Evolutionary conservation across 2,113 vertebrate genomes (phyloP).

Genomic region (Onychorhynchus coronatus): DNA sequence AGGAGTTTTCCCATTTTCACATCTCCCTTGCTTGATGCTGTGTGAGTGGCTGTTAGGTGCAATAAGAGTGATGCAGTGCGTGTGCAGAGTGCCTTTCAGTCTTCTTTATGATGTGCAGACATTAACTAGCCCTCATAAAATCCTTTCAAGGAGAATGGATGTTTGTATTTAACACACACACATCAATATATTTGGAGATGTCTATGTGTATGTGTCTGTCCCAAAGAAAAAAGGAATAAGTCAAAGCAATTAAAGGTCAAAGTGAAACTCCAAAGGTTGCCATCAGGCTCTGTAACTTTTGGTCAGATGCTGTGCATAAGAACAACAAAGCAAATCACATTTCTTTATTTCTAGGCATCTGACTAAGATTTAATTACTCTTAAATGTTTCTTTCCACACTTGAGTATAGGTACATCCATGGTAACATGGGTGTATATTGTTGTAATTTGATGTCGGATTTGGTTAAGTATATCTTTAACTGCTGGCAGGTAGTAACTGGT

Average conservation of each 20-base stretch:
- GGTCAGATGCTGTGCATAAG: background rate
- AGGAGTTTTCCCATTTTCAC: background rate
- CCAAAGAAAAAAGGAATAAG: background rate
- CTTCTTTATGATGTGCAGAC: background rate
- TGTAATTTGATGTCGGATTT: background rate
- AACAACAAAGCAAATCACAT: background rate
- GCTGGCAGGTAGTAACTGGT: slow-evolving; percentile 25
- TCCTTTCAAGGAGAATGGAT: background rate
- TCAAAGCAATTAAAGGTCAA: background rate
- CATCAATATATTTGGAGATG: background rate
- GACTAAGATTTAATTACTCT: slow-evolving; percentile 32
- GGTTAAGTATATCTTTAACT: slow-evolving; percentile 35
- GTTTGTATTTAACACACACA: background rate
- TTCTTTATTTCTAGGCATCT: background rate
- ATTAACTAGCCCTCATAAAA: background rate
- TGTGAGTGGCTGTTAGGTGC: background rate
- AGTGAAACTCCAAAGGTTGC: background rate
- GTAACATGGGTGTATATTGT: background rate
- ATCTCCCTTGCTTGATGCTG: background rate
- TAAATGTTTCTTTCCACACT: background rate
- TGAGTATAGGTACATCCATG: background rate
- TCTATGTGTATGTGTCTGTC: fast-evolving
- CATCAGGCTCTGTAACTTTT: background rate
- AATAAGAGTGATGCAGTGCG: background rate
- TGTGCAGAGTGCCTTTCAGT: background rate